phyloP scores from a whole-genome alignment of 2,888 invertebrate species.

The Melanargia galathea region DNA sequence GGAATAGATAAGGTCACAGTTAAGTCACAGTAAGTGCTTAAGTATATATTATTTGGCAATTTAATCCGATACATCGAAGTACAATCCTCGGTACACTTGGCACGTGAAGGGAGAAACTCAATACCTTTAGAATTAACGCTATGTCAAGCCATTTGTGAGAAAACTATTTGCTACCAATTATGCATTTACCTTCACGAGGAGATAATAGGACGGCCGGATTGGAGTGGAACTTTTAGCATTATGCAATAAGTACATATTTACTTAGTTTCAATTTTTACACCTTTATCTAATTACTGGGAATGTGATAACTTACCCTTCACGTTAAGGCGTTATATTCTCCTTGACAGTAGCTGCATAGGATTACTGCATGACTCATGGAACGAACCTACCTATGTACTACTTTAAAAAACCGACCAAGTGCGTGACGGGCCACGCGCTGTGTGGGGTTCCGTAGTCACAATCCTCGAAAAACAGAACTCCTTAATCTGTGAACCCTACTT shows the following conservation, averaged over 20 bases:
- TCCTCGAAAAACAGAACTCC: too few species aligned
- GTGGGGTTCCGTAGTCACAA: too few species aligned
- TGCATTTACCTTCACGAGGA: constrained; percentile 1
- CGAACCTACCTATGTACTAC: too few species aligned
- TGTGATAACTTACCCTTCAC: constrained; percentile 7
- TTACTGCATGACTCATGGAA: too few species aligned
- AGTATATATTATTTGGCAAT: constrained; percentile 7
- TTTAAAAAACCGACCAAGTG: too few species aligned
- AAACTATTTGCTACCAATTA: constrained; percentile 10
- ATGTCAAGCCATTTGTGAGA: constrained; percentile 14
- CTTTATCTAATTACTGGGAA: constrained; percentile 7
- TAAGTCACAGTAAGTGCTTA: too few species aligned
- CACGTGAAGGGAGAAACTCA: constrained; percentile 23
- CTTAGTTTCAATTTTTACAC: constrained; percentile 4
- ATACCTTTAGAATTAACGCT: constrained; percentile 16
- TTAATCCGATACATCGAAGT: constrained; percentile 8
- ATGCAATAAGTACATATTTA: constrained; percentile 10
- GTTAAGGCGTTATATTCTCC: not conserved
- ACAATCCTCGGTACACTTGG: constrained; percentile 8
- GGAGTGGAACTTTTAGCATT: constrained; percentile 10
- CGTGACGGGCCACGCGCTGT: too few species aligned
- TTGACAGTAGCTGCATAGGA: not conserved
- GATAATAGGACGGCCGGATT: constrained; percentile 10
- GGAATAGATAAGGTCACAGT: not conserved
- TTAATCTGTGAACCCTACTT: too few species aligned